Conservation (phyloP, 2,888 invertebrate genomes). For the Hanleya hanleyi region DNA sequence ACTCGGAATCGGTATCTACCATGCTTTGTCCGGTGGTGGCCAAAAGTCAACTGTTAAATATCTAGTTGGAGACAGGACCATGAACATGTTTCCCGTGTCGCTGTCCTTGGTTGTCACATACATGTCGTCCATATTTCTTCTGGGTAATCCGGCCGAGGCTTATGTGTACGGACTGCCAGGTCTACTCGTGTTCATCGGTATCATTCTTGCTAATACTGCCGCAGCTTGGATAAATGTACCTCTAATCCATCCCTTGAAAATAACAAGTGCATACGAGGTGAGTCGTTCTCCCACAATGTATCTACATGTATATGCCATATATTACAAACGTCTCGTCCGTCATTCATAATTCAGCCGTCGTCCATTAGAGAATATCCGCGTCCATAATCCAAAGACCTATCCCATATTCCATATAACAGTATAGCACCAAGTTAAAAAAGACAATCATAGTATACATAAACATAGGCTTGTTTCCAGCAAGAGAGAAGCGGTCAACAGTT, state of each 20-base stretch:
- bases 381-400: no score
- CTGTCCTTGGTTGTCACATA: neutral
- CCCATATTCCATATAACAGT: no score
- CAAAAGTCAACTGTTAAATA: neutral
- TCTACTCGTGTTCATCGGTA: neutral
- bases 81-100: neutral
- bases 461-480: no score
- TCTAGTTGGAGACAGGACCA: neutral
- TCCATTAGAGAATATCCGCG: no score
- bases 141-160: neutral
- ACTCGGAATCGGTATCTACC: neutral
- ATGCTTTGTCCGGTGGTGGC: neutral
- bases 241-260: constrained; percentile 45
- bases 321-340: no score
- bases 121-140: neutral
- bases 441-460: no score
- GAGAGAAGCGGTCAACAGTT: no score
- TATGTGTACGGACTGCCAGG: neutral
- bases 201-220: neutral
- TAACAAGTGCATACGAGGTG: constrained; percentile 54
- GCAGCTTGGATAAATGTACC: constrained; percentile 23
- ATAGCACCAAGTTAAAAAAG: no score
- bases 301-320: no score
- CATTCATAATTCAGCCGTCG: no score
- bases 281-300: no score